Evolutionary conservation across 2,797 vertebrate genomes (phyloP), one percentile per base, ranked within the genome.

Genomic region (Pseudomugil tenellus): DNA sequence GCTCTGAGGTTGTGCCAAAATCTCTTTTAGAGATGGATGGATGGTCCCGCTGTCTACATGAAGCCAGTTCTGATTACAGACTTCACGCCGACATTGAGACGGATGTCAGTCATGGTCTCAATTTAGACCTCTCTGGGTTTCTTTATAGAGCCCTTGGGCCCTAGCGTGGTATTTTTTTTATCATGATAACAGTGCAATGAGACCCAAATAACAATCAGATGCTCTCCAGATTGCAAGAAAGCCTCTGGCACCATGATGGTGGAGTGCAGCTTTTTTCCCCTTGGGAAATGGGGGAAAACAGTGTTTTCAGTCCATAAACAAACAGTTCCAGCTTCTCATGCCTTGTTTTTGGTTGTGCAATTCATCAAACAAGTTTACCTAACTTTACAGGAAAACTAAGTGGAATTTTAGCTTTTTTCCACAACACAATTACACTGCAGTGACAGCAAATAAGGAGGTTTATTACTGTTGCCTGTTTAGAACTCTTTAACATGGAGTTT

Each of bases 181-280:
- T 92, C 87, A 87, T 79, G 84, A 91, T 93, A 91, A 90, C 89
- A 90, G 87, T 37, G 86, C 86, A 61, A 72, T 39, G 70, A 83
- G 83, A 71, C 71, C 83, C 84, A 92, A 92, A 94, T 89, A 89
- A 91, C 88, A 92, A 87, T 93, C 89, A 91, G 85, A 92, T 93
- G 90, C 84, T 85, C 77, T 63, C 77, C 87, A 88, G 86, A 91
- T 85, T 91, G 75, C 51, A 29, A 61, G 67, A 65, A 31, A 53
- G 70, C 79, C 63, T 81, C 72, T 65, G 60, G 86, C 69, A 0
- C 46, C 26, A 70, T 1, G 41, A 55, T 10, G 67, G 54, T 8
- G 16, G 37, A 49, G 78, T 6, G 2, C 71, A 12, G 71, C 37
- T 67, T 74, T 84, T 85, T 81, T 81, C 79, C 21, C 6, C 12